Conservation (phyloP, 2,797 vertebrate species). For the Leontopithecus rosalia region DNA sequence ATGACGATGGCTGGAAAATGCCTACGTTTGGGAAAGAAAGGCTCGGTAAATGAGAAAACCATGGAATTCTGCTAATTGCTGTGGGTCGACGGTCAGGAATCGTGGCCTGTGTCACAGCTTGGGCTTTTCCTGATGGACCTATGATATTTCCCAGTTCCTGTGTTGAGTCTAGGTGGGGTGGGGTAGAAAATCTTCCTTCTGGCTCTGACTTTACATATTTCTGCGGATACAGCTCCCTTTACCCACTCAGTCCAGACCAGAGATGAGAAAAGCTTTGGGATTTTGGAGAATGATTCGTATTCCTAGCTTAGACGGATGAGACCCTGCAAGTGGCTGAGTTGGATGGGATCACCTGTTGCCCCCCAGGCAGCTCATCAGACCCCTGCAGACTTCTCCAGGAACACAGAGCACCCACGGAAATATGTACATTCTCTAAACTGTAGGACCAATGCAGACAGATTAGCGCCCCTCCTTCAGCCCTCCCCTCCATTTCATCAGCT, state of each 20-base stretch:
- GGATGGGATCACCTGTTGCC: neutral
- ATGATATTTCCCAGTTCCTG: neutral
- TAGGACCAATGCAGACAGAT: neutral
- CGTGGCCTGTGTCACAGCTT: neutral
- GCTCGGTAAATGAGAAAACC: accelerated
- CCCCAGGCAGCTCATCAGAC: neutral
- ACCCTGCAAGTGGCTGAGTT: neutral
- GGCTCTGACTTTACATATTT: neutral
- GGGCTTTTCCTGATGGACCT: neutral
- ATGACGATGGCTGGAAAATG: neutral
- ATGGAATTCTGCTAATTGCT: neutral
- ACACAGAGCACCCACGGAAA: neutral
- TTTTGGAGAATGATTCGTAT: neutral
- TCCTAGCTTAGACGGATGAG: neutral
- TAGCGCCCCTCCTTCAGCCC: neutral
- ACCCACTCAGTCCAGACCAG: neutral
- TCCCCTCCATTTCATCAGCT: slow-evolving; percentile 57
- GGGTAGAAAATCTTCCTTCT: neutral
- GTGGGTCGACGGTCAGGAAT: accelerated
- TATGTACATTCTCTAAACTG: neutral
- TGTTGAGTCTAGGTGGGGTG: neutral
- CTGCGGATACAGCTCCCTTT: neutral
- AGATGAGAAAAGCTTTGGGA: neutral
- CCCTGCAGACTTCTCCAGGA: neutral
- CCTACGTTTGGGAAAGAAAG: neutral